Conservation (phyloP, 2,113 vertebrate species). For the Centropus unirufus region DNA sequence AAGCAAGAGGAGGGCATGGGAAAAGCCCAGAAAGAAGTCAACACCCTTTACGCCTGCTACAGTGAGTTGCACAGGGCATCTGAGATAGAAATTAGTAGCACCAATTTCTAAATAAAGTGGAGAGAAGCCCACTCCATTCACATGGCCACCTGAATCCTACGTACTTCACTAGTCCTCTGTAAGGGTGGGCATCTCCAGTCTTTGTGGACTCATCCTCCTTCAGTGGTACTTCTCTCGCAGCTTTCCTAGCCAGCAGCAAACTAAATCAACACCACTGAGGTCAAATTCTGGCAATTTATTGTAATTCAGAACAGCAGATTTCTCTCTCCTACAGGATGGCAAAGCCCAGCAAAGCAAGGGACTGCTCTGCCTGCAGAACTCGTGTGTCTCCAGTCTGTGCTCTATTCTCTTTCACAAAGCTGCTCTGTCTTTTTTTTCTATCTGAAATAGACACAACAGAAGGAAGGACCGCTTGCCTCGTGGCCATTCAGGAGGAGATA, state of each 20-base stretch:
- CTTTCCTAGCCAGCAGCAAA: not conserved
- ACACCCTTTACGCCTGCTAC: not conserved
- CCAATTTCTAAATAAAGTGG: not conserved
- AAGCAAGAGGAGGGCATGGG: not conserved
- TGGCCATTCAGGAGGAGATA: not conserved
- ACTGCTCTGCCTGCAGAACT: not conserved
- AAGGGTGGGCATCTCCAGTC: not conserved
- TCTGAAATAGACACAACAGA: not conserved
- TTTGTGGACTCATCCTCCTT: not conserved
- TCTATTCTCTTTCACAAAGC: not conserved
- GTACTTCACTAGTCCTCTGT: not conserved
- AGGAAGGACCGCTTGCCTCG: not conserved
- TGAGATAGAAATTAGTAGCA: not conserved
- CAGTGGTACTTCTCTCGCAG: not conserved
- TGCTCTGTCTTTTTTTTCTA: not conserved
- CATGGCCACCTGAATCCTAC: rapidly evolving
- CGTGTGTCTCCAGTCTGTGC: not conserved
- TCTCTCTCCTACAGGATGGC: not conserved
- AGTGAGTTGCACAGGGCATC: not conserved
- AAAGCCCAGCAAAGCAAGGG: not conserved
- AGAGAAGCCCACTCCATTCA: not conserved
- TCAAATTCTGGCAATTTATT: not conserved
- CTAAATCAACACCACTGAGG: not conserved
- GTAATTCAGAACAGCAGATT: not conserved
- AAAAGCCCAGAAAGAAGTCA: not conserved